These are phyloP conservation scores for Leptopterna dolabrata DNA, from an alignment of 2,888 invertebrate genomes.

Conservation along the genomic window DNA sequence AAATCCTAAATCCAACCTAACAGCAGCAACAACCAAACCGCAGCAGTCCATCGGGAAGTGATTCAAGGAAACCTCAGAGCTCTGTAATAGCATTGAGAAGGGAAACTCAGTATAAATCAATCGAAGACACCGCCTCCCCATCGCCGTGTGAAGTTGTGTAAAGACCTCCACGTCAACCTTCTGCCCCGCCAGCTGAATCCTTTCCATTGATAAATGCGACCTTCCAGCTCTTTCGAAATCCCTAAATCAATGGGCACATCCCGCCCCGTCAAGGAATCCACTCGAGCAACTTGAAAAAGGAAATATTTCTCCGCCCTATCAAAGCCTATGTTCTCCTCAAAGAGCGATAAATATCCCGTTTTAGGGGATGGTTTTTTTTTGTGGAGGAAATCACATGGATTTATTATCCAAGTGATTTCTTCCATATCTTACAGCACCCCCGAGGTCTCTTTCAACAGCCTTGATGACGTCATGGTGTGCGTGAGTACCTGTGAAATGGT, in stretches of 20 bases:
- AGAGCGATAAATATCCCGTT: constrained; percentile 7
- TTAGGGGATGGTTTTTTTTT: background rate
- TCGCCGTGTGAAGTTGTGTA: background rate
- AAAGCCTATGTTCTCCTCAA: background rate
- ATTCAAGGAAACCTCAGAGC: background rate
- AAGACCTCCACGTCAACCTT: background rate
- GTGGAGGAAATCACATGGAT: no score
- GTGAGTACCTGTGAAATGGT: no score
- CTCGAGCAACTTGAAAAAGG: background rate
- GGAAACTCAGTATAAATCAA: background rate
- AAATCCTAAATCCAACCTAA: no score
- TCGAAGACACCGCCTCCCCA: background rate
- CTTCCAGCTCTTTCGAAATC: constrained; percentile 5
- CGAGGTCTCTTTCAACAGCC: no score
- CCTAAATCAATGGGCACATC: background rate
- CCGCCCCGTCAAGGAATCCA: background rate
- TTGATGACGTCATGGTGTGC: no score
- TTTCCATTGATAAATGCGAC: constrained; percentile 20
- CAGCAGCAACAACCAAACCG: background rate
- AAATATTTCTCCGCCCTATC: background rate
- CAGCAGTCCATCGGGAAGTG: background rate
- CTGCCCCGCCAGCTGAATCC: background rate
- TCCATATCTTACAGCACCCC: no score
- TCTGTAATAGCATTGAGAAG: background rate
- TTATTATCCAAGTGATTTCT: background rate